Percentiles rank a stretch among this genome's conserved stretches.
phyloP scores from a whole-genome alignment of 2,113 vertebrate genomes.

The Noctilio leporinus region DNA sequence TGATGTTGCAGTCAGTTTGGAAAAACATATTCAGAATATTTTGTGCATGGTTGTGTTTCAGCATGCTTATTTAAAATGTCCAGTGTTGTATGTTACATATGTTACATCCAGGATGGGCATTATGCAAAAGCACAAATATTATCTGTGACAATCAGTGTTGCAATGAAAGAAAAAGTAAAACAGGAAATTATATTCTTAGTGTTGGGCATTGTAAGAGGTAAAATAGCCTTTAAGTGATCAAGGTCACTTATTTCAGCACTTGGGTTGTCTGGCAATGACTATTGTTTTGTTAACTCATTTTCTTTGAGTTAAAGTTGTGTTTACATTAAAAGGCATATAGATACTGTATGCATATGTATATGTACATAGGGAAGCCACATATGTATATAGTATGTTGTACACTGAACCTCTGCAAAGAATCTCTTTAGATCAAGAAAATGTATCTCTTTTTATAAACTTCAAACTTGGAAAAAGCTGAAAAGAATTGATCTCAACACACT shows the following conservation, averaged over 20 bases:
- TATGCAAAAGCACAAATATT: slow-evolving; percentile 84
- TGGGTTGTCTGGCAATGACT: slow-evolving; percentile 63
- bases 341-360: slow-evolving; percentile 28
- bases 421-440: slow-evolving; percentile 46
- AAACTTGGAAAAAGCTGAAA: slow-evolving; percentile 48
- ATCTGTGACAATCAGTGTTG: slow-evolving; percentile 83
- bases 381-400: slow-evolving; percentile 50
- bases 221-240: slow-evolving; percentile 34
- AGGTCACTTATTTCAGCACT: slow-evolving; percentile 51
- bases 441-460: slow-evolving; percentile 30
- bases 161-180: slow-evolving; percentile 53
- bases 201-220: slow-evolving; percentile 33
- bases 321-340: slow-evolving; percentile 28
- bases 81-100: slow-evolving; percentile 76
- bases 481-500: slow-evolving; percentile 37
- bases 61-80: slow-evolving; percentile 82
- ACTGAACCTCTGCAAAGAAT: slow-evolving; percentile 32
- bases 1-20: slow-evolving; percentile 65
- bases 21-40: slow-evolving; percentile 72
- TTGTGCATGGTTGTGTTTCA: slow-evolving; percentile 85
- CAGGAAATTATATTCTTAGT: slow-evolving; percentile 5
- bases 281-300: slow-evolving; percentile 51
- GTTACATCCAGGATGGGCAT: slow-evolving; percentile 80
- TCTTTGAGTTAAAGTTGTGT: slow-evolving; percentile 48
- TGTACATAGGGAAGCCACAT: slow-evolving; percentile 31